Base-by-base conservation (phyloP, 1,140 invertebrate genomes). In the Hypothenemus hampei region DNA sequence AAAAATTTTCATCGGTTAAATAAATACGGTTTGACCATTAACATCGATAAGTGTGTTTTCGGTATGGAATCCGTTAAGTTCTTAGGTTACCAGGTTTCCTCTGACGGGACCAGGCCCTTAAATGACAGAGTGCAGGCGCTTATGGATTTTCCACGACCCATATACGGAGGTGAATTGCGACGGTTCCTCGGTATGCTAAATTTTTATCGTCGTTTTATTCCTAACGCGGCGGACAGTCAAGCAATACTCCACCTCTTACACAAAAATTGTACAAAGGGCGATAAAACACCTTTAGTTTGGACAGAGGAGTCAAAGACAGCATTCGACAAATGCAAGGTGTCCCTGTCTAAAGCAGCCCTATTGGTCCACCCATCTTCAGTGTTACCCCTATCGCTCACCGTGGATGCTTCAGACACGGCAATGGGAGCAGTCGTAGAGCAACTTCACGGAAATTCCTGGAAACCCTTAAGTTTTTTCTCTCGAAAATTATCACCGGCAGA, bases 11-110 rank as follows among this genome's bases (percentile, higher is more conserved):
- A n/a, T n/a, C n/a, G n/a, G n/a, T n/a, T n/a, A n/a, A n/a, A n/a
- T n/a, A n/a, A n/a, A n/a, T n/a, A n/a, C n/a, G 6, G 6, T 10
- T 15, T 15, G 4, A 36, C 33, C 4, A 36, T 6, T 6, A 8
- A 36, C 33, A 8, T 36, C 6, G 6, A 15, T 10, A 36, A 6
- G 4, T 36, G 33, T 4, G 73, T 70, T 1, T 81, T 79, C 57
- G 73, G 16, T 18, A 10, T 4, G 6, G n/a, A 16, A 13, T n/a
- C n/a, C n/a, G 13, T 45, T 7, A 19, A 26, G 15, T 45, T 45
- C 16, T 18, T 29, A 15, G 13, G 22, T n/a, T 29, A 45, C 19
- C 5, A 29, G 16, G 22, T 26, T 2, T n/a, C 22, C 11, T n/a
- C n/a, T n/a, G 13, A 45, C 10, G 21, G 43, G 11, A 18, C 19